These are phyloP conservation scores for Globodera rostochiensis DNA, from an alignment of 1,140 invertebrate species.

Conservation along the genomic window DNA sequence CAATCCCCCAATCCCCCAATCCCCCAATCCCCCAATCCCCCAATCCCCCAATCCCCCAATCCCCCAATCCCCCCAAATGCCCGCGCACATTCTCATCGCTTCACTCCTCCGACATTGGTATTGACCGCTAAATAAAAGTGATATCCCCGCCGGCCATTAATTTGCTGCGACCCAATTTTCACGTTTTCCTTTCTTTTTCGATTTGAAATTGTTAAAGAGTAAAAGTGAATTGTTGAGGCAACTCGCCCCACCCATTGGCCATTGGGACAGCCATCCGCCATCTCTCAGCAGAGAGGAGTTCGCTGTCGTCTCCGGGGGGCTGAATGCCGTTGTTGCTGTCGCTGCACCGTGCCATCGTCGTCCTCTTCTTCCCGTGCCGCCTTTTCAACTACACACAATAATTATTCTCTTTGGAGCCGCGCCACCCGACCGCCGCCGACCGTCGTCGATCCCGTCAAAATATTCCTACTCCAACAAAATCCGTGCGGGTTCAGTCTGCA, in stretches of 20 bases:
- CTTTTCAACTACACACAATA: background rate
- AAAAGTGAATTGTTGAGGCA: too few species aligned
- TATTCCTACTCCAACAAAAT: background rate
- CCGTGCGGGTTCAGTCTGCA: background rate
- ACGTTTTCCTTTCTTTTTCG: too few species aligned
- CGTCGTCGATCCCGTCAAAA: background rate
- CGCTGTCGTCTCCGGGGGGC: background rate
- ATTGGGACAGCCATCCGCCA: background rate
- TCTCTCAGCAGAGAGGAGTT: background rate
- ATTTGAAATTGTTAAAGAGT: too few species aligned
- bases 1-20: too few species aligned
- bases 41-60: too few species aligned
- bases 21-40: too few species aligned
- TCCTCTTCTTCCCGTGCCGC: background rate
- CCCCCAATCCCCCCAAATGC: too few species aligned
- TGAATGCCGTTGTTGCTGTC: conserved; percentile 7
- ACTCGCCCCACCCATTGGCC: background rate
- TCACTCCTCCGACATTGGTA: too few species aligned
- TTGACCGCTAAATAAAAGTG: too few species aligned
- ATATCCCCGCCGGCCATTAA: too few species aligned
- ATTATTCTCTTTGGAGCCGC: background rate
- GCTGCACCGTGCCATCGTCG: conserved; percentile 3
- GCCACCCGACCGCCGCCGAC: background rate
- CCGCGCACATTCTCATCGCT: too few species aligned
- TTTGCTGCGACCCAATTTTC: too few species aligned